Evolutionary conservation across 92 coral and sea anemone species (phyloP).

Genomic region (Umimayanthus kanabou): DNA sequence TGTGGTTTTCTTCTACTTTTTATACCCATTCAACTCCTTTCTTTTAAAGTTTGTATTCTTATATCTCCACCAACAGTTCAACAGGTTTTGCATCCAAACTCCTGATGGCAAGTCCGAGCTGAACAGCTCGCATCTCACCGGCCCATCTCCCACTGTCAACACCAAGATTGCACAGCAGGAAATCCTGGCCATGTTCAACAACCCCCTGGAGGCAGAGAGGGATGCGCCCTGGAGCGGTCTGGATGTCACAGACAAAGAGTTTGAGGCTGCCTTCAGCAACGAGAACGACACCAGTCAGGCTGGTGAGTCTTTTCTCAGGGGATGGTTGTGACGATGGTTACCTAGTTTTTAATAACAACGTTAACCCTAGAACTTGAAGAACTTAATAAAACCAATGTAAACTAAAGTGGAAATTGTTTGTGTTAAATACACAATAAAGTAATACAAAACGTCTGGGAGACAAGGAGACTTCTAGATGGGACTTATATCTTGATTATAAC

Average conservation of each 20-base stretch:
- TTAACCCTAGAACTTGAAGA: too few species aligned
- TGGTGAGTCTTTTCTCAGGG: background rate
- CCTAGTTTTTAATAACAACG: too few species aligned
- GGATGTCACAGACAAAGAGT: slow-evolving; percentile 61
- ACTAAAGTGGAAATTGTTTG: too few species aligned
- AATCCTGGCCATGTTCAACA: slow-evolving; percentile 85
- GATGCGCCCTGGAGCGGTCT: slow-evolving; percentile 46
- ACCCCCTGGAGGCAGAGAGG: slow-evolving; percentile 68
- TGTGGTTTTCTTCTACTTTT: too few species aligned
- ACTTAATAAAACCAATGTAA: too few species aligned
- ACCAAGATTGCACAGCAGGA: slow-evolving; percentile 83
- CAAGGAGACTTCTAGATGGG: background rate
- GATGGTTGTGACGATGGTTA: too few species aligned
- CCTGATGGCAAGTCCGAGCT: slow-evolving; percentile 54
- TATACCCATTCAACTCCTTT: background rate
- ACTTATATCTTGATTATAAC: background rate
- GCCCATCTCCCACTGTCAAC: slow-evolving; percentile 79
- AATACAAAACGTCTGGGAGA: too few species aligned
- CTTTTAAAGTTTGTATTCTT: background rate
- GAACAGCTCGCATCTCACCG: slow-evolving; percentile 52
- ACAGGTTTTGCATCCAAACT: slow-evolving; percentile 54
- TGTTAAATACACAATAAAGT: too few species aligned
- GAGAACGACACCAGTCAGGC: slow-evolving; percentile 29
- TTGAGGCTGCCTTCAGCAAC: slow-evolving; percentile 86
- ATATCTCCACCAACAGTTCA: slow-evolving; percentile 1